Base-by-base conservation (phyloP, 2,888 invertebrate species). In the Archips xylosteana region DNA sequence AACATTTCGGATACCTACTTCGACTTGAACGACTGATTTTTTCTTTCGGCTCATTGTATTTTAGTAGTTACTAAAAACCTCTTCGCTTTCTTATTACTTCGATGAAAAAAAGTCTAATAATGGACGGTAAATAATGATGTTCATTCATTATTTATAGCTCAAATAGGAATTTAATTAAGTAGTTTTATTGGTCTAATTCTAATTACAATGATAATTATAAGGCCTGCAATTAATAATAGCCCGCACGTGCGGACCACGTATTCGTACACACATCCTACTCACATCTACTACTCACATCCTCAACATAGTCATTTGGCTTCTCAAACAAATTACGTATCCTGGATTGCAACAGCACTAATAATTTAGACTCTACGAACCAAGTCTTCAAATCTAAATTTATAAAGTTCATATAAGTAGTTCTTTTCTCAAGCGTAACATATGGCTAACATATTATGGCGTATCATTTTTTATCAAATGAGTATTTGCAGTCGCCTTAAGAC, bases 401-500 rank as follows among this genome's bases (percentile, higher is more conserved):
- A 45, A 47, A 12, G 45, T 32, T 32, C 12, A 10, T 0, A 59
- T 34, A 59, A 59, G 49, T 49, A 49, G 5, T 13, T 60, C 32
- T 32, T 10, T 10, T 32, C 32, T 23, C 10, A 8, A 57, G 32
- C 36, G 10, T 36, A 23, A 32, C 62, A 65, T 51, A 34, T 51
- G 51, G 4, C 42, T 66, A 36, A 39, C 54, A 66, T 23, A 32
- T 54, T 57, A 36, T 67, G 66, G 6, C 2, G 6, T 12, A 36
- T 13, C 6, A 23, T 42, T 3, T 57, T 23, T 66, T 51, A 9
- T 51, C 15, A 9, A 51, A 54, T 39, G 23, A n/a, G 15, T 54
- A 23, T 65, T 65, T 36, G 15, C 54, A 66, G 57, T 63, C 69
- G 69, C 57, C 68, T 13, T 49, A 32, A 57, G 9, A 59, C 64